These are phyloP conservation scores for Morus bassanus DNA, from an alignment of 2,797 vertebrate genomes.

Conservation along the genomic window DNA sequence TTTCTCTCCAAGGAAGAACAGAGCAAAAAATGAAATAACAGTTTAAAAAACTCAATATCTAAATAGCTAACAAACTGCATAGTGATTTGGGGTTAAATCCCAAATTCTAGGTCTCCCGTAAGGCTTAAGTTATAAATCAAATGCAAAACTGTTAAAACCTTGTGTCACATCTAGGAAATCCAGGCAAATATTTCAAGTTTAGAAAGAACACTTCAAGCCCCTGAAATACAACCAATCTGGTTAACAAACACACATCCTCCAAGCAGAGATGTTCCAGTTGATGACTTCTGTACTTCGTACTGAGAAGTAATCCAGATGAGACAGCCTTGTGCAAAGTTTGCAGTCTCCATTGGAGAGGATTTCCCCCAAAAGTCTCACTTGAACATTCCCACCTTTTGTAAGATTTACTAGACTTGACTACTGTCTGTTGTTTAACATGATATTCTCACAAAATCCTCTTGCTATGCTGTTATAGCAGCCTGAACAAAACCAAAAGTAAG, in stretches of 20 bases:
- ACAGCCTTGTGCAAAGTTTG: not conserved
- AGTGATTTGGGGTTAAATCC: not conserved
- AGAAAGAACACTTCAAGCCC: conserved; percentile 6
- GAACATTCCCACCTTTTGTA: not conserved
- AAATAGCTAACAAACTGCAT: not conserved
- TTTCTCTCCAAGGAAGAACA: not conserved
- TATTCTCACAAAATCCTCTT: not conserved
- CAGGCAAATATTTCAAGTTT: not conserved
- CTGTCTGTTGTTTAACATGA: not conserved
- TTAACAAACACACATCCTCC: not conserved
- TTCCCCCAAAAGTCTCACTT: not conserved
- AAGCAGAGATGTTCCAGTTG: not conserved
- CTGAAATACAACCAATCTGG: not conserved
- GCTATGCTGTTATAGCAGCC: not conserved
- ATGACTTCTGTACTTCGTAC: not conserved
- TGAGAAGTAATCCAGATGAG: not conserved
- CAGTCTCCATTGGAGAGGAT: not conserved
- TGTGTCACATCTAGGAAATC: not conserved
- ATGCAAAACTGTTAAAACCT: not conserved
- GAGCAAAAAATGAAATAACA: not conserved
- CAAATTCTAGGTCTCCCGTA: not conserved
- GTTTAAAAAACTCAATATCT: not conserved
- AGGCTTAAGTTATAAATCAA: not conserved
- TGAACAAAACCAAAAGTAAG: not conserved
- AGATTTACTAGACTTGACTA: not conserved